These are phyloP conservation scores for Fragum fragum DNA, from an alignment of 2,888 invertebrate species.

Conservation along the genomic window DNA sequence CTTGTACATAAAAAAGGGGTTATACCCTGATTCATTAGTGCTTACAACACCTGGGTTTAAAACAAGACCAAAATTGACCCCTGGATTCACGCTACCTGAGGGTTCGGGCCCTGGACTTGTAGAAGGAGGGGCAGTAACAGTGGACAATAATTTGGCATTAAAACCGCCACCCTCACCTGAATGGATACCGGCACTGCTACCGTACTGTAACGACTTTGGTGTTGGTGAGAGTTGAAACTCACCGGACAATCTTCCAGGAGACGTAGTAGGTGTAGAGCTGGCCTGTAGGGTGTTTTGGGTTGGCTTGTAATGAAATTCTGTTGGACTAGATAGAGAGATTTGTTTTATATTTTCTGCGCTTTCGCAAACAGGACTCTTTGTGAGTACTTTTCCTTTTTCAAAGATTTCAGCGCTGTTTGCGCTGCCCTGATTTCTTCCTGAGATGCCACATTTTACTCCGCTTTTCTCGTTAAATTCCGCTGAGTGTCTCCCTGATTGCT, in stretches of 20 bases:
- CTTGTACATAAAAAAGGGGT: slow-evolving; percentile 47
- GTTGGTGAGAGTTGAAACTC: slow-evolving; percentile 1
- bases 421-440: slow-evolving; percentile 19
- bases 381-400: background rate
- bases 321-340: slow-evolving; percentile 64
- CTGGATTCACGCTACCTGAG: slow-evolving; percentile 20
- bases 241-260: slow-evolving; percentile 2
- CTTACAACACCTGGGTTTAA: slow-evolving; percentile 12
- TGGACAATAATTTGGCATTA: background rate
- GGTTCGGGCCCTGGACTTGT: slow-evolving; percentile 13
- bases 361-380: slow-evolving; percentile 56
- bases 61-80: slow-evolving; percentile 20
- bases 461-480: slow-evolving; percentile 38
- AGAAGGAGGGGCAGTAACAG: slow-evolving; percentile 25
- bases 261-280: slow-evolving; percentile 36
- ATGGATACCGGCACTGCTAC: background rate
- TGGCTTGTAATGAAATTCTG: slow-evolving; percentile 60
- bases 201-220: slow-evolving; percentile 10
- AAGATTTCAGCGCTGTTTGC: slow-evolving; percentile 20
- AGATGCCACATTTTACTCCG: slow-evolving; percentile 19
- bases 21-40: background rate
- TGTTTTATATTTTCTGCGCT: slow-evolving; percentile 55
- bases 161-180: background rate
- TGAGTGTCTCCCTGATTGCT: slow-evolving; percentile 26
- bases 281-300: slow-evolving; percentile 30